phyloP scores from a whole-genome alignment of 2,888 invertebrate genomes.

The Rhogogaster chlorosoma region DNA sequence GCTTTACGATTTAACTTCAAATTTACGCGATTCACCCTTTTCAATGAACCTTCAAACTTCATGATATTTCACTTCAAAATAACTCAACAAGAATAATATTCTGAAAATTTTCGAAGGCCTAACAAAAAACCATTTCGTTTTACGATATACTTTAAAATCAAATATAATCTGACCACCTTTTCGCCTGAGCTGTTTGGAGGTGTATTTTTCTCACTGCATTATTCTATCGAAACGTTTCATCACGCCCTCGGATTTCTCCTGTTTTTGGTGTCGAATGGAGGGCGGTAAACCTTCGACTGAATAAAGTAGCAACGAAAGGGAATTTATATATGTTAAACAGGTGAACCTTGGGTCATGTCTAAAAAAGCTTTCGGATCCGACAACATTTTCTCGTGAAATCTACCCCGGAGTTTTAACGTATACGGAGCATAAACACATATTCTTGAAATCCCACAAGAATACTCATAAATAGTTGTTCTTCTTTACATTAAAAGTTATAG shows the following conservation, averaged over 20 bases:
- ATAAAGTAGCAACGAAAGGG: neutral
- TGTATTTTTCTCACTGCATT: neutral
- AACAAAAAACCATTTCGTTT: neutral
- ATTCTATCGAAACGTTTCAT: neutral
- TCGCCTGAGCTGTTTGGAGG: neutral
- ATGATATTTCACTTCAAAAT: neutral
- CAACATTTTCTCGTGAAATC: neutral
- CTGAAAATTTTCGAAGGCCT: neutral
- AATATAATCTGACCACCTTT: neutral
- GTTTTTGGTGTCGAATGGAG: neutral
- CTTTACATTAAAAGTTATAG: neutral
- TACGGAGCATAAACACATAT: neutral
- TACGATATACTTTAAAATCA: slow-evolving; percentile 4
- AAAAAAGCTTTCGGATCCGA: neutral
- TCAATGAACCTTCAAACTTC: neutral
- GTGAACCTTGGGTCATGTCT: neutral
- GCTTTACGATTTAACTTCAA: neutral
- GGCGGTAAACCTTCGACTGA: slow-evolving; percentile 14
- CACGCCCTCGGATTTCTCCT: neutral
- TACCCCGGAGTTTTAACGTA: neutral
- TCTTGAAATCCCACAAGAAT: neutral
- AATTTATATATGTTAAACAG: slow-evolving; percentile 19
- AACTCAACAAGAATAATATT: neutral
- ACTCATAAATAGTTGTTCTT: neutral
- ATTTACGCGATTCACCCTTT: neutral